phyloP scores from a whole-genome alignment of 2,888 invertebrate genomes.

The Busseola fusca region DNA sequence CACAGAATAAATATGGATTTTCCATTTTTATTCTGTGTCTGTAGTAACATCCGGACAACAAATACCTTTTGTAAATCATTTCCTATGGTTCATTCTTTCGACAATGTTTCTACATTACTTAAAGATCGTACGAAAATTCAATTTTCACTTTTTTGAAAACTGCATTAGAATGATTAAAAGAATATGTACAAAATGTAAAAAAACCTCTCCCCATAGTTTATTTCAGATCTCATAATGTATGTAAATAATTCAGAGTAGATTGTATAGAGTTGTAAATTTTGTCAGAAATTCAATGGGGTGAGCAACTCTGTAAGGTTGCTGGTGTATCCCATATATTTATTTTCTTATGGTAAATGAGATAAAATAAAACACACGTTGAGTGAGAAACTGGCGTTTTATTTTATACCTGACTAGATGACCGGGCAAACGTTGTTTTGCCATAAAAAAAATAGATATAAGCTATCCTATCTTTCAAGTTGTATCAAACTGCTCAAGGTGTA shows the following conservation, averaged over 20 bases:
- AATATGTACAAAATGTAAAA: background rate
- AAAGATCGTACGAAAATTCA: background rate
- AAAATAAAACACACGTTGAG: conserved; percentile 31
- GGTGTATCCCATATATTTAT: conserved; percentile 48
- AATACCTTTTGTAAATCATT: conserved; percentile 7
- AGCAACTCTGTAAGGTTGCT: conserved; percentile 27
- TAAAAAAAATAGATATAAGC: no score
- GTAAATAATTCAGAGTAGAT: background rate
- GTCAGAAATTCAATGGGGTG: background rate
- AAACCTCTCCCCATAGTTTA: background rate
- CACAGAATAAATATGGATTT: no score
- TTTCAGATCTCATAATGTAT: background rate
- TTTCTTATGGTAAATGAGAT: conserved; percentile 51
- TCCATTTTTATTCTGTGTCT: no score
- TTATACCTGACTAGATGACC: background rate
- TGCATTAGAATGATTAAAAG: background rate
- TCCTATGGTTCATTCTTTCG: background rate
- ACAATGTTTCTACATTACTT: background rate
- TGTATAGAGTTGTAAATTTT: conserved; percentile 11
- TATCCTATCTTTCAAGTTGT: no score
- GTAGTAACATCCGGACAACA: conserved; percentile 11
- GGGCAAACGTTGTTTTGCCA: no score
- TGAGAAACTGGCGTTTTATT: conserved; percentile 33
- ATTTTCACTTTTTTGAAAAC: background rate
- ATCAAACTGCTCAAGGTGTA: no score